These are phyloP conservation scores for Zaprionus nigranus DNA, from an alignment of 1,140 invertebrate genomes.

Conservation along the genomic window DNA sequence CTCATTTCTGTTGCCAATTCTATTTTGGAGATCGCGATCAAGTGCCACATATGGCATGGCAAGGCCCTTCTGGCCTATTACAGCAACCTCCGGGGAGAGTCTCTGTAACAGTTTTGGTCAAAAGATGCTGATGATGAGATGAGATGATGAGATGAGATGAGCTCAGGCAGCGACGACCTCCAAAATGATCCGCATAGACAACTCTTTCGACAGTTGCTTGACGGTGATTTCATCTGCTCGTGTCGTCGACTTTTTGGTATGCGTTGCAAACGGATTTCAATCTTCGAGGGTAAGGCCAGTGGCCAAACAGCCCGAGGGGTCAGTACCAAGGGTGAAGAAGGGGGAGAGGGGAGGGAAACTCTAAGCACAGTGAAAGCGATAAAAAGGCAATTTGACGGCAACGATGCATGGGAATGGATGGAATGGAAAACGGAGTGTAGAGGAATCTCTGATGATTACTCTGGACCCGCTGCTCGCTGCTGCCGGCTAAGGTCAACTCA, in stretches of 20 bases:
- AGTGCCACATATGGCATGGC: conserved; percentile 47
- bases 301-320: conserved; percentile 20
- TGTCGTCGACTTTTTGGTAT: conserved; percentile 25
- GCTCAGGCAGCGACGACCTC: conserved; percentile 38
- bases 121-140: conserved; percentile 29
- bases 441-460: conserved; percentile 1
- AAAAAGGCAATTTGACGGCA: conserved; percentile 22
- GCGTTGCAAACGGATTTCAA: conserved; percentile 30
- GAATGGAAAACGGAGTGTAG: conserved; percentile 19
- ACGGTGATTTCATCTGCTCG: conserved; percentile 36
- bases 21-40: conserved; percentile 47
- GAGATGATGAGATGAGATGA: conserved; percentile 13
- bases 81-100: conserved; percentile 17
- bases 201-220: conserved; percentile 7
- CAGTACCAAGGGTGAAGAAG: background rate
- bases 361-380: conserved; percentile 49
- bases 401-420: conserved; percentile 24
- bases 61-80: conserved; percentile 33
- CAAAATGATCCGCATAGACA: conserved; percentile 12
- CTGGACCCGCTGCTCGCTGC: background rate
- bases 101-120: conserved; percentile 44
- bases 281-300: conserved; percentile 26
- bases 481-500: conserved; percentile 59
- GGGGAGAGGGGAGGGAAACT: conserved; percentile 1
- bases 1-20: conserved; percentile 40